These are phyloP conservation scores for Aurelia sp. DNA, from an alignment of 30 jellyfish, hydroid and myxozoan species.

Conservation along the genomic window DNA sequence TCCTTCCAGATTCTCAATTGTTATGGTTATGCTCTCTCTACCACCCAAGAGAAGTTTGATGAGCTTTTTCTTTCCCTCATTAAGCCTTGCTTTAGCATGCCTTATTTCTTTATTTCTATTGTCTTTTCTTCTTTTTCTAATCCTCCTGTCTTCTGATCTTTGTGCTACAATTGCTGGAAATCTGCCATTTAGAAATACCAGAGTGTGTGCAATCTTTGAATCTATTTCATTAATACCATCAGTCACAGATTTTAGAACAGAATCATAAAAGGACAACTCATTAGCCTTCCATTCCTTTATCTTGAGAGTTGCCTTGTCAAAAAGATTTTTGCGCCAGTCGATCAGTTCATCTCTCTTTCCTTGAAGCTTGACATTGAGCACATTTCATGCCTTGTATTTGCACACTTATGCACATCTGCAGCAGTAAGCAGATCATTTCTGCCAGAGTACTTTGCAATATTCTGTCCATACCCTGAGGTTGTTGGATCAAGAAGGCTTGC, in stretches of 20 bases:
- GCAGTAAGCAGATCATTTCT: slow-evolving; percentile 3
- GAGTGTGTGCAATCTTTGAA: not conserved
- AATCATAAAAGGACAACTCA: slow-evolving; percentile 20
- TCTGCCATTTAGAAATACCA: too few relatives aligned
- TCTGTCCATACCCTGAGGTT: slow-evolving; percentile 20
- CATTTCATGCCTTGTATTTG: slow-evolving; percentile 12
- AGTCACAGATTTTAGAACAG: not conserved
- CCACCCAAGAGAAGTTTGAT: not conserved
- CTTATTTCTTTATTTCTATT: not conserved
- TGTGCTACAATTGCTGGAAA: not conserved
- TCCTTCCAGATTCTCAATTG: too few relatives aligned
- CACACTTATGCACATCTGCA: slow-evolving; percentile 29
- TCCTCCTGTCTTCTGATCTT: slow-evolving; percentile 17
- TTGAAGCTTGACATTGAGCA: not conserved
- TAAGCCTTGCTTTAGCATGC: not conserved
- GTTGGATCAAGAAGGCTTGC: slow-evolving; percentile 18
- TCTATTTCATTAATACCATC: slow-evolving; percentile 1
- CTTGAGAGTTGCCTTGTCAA: slow-evolving; percentile 23
- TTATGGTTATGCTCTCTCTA: not conserved
- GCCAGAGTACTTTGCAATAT: slow-evolving; percentile 3
- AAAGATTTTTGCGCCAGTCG: slow-evolving; percentile 5
- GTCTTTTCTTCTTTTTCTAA: slow-evolving; percentile 13
- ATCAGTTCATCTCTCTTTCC: not conserved
- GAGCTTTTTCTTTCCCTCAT: slow-evolving; percentile 22
- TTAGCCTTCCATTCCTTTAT: slow-evolving; percentile 23